Evolutionary conservation across 2,113 vertebrate species (phyloP).

Genomic region (Sialia sialis): DNA sequence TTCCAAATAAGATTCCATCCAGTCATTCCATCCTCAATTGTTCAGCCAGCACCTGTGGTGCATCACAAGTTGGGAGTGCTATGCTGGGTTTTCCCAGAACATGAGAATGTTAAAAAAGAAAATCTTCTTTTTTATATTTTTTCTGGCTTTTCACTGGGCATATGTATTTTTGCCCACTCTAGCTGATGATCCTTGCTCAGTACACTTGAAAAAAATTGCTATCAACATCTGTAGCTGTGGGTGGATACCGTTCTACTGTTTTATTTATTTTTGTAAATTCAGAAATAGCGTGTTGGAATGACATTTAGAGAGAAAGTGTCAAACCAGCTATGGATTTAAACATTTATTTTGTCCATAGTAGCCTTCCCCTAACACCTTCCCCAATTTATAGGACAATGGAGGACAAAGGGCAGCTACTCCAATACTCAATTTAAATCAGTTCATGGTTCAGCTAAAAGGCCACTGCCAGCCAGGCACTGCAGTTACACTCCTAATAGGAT

Average conservation of each 20-base stretch:
- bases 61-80: fast-evolving
- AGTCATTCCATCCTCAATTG: not conserved
- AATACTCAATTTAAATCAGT: slow-evolving; percentile 11
- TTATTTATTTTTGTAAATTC: not conserved
- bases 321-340: not conserved
- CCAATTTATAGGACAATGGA: not conserved
- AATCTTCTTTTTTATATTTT: not conserved
- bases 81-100: not conserved
- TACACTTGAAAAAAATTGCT: not conserved
- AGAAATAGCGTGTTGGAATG: not conserved
- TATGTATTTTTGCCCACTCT: not conserved
- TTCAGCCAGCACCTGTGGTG: fast-evolving
- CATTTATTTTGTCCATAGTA: not conserved
- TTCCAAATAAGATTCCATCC: not conserved
- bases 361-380: not conserved
- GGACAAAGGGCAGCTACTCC: not conserved
- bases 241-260: not conserved
- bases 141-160: not conserved
- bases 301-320: not conserved
- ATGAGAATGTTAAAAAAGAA: not conserved
- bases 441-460: slow-evolving; percentile 5
- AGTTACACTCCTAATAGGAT: not conserved
- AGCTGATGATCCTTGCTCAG: not conserved
- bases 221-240: not conserved
- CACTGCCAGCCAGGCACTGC: not conserved